phyloP scores from a whole-genome alignment of 2,888 invertebrate species.

The Drosophila hamatofila region DNA sequence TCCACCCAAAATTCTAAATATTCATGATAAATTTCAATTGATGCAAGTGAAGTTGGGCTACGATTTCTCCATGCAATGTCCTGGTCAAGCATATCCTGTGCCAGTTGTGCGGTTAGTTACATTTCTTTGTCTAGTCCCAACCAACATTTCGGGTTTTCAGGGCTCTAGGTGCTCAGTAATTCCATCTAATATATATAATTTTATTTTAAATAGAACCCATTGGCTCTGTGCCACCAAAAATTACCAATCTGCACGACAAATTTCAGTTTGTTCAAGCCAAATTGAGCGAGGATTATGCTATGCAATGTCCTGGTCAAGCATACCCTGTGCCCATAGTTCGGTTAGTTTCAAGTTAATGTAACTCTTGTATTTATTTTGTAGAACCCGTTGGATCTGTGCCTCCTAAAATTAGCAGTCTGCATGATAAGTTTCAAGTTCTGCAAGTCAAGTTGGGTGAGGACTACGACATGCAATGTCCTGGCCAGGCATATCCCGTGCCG shows the following conservation, averaged over 20 bases:
- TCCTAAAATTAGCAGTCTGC: slow-evolving; percentile 87
- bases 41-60: slow-evolving; percentile 64
- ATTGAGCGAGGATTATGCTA: slow-evolving; percentile 86
- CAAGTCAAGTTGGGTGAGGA: slow-evolving; percentile 86
- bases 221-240: slow-evolving; percentile 87
- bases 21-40: slow-evolving; percentile 85
- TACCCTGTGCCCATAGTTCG: slow-evolving; percentile 91
- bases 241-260: slow-evolving; percentile 86
- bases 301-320: slow-evolving; percentile 92
- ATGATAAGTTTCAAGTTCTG: slow-evolving; percentile 84
- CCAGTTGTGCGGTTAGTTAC: slow-evolving; percentile 88
- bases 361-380: slow-evolving; percentile 34
- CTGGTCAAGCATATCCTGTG: slow-evolving; percentile 91
- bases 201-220: slow-evolving; percentile 82
- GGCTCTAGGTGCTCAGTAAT: neutral
- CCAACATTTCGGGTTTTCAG: slow-evolving; percentile 34
- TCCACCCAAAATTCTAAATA: slow-evolving; percentile 87
- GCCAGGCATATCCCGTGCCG: slow-evolving; percentile 91
- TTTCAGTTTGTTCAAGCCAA: slow-evolving; percentile 85
- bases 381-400: slow-evolving; percentile 86
- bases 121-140: neutral
- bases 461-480: slow-evolving; percentile 90
- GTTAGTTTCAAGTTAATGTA: slow-evolving; percentile 72
- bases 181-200: neutral
- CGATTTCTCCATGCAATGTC: slow-evolving; percentile 90